These are phyloP conservation scores for Calyptommatus sinebrachiatus DNA, from an alignment of 2,113 vertebrate species.

Conservation along the genomic window DNA sequence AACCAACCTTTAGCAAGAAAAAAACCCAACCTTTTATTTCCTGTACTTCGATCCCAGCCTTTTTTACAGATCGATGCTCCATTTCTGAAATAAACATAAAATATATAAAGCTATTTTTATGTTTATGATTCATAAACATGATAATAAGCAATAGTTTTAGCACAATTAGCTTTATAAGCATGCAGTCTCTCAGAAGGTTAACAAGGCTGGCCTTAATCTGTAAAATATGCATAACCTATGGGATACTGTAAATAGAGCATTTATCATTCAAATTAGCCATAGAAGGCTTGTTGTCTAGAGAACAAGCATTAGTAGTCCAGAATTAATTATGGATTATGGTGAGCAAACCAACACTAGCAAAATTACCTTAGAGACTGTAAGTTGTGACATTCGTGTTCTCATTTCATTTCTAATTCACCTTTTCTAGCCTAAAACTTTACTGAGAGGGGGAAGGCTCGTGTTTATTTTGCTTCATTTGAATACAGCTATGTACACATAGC, in stretches of 20 bases:
- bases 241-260: background rate
- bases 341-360: background rate
- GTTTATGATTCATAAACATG: conserved; percentile 17
- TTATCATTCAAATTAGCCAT: background rate
- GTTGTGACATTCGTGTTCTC: too few species aligned
- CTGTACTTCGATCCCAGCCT: conserved; percentile 91
- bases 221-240: background rate
- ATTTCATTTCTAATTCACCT: too few species aligned
- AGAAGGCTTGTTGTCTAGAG: background rate
- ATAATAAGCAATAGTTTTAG: conserved; percentile 7
- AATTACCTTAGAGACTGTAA: too few species aligned
- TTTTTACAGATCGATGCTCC: conserved; percentile 95
- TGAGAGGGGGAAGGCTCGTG: background rate
- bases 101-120: conserved; percentile 47
- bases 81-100: conserved; percentile 75
- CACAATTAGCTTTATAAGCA: conserved; percentile 16
- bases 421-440: too few species aligned
- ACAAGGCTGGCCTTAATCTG: background rate
- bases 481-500: background rate
- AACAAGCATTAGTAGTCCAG: background rate
- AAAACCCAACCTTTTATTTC: conserved; percentile 85
- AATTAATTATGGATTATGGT: background rate
- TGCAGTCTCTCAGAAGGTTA: conserved; percentile 8
- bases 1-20: background rate
- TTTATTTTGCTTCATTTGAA: background rate